Percentiles rank a stretch among this genome's conserved stretches.
phyloP scores from a whole-genome alignment of 1,140 invertebrate species.

The Hirudo medicinalis region DNA sequence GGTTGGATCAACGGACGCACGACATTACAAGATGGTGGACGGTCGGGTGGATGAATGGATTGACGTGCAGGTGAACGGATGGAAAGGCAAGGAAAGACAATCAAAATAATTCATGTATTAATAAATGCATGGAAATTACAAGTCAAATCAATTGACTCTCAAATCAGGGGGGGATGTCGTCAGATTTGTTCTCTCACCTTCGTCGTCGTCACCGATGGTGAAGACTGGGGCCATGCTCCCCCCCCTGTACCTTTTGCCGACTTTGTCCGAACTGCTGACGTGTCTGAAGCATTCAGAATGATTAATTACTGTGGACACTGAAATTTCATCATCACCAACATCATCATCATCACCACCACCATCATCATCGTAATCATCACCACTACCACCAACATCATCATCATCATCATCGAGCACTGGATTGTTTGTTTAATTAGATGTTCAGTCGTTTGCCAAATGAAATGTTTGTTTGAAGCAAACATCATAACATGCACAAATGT shows the following conservation, averaged over 20 bases:
- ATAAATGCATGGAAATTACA: no score
- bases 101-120: no score
- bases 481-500: not conserved
- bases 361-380: not conserved
- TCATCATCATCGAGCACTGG: not conserved
- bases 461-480: constrained; percentile 14
- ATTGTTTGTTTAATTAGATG: not conserved
- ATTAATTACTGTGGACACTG: not conserved
- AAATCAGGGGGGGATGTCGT: not conserved
- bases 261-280: constrained; percentile 61
- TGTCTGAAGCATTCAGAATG: constrained; percentile 46
- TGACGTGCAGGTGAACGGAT: no score
- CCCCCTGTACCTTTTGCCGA: constrained; percentile 63
- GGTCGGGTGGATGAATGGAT: no score
- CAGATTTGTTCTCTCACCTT: constrained; percentile 38
- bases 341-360: not conserved
- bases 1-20: no score
- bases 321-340: no score
- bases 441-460: constrained; percentile 12
- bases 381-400: not conserved
- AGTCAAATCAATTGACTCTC: no score
- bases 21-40: no score
- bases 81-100: no score
- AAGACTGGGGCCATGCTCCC: constrained; percentile 75
- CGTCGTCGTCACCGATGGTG: constrained; percentile 78